Conservation (phyloP, 1,140 invertebrate genomes). For the Magallana angulata region DNA sequence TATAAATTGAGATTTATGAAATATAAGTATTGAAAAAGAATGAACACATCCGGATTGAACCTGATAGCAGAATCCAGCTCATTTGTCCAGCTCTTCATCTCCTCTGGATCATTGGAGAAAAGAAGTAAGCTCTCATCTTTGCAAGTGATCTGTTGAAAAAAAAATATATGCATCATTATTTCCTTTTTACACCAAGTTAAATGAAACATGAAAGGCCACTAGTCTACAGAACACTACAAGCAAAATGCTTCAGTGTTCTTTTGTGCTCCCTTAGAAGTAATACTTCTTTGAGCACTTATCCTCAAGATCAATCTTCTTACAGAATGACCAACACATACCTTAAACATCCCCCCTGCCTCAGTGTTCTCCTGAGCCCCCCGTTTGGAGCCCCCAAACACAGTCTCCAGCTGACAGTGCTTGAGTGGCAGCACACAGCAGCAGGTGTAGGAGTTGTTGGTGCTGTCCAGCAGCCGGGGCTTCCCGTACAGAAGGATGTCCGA, state of each 20-base stretch:
- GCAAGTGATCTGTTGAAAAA: constrained; percentile 72
- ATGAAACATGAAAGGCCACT: no score
- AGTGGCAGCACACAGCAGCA: constrained; percentile 79
- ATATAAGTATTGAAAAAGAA: no score
- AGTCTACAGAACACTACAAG: no score
- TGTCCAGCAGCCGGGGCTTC: constrained; percentile 75
- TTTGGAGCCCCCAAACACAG: constrained; percentile 71
- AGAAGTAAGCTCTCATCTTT: constrained; percentile 77
- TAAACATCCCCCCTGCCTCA: constrained; percentile 73
- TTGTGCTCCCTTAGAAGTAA: no score
- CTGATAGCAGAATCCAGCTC: constrained; percentile 70
- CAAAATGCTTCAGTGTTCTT: no score
- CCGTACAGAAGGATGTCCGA: constrained; percentile 80
- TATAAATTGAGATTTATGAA: no score
- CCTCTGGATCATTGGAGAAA: constrained; percentile 70
- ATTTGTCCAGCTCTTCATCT: constrained; percentile 71
- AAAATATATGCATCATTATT: no score
- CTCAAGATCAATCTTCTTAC: no score
- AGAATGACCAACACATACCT: constrained; percentile 58
- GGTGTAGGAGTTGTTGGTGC: constrained; percentile 71
- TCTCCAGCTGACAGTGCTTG: constrained; percentile 75
- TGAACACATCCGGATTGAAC: constrained; percentile 51
- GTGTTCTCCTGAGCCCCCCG: constrained; percentile 42
- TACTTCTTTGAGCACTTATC: no score
- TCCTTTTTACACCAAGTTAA: no score